These are phyloP conservation scores for Anastrepha obliqua DNA, from an alignment of 1,140 invertebrate species.

Conservation along the genomic window DNA sequence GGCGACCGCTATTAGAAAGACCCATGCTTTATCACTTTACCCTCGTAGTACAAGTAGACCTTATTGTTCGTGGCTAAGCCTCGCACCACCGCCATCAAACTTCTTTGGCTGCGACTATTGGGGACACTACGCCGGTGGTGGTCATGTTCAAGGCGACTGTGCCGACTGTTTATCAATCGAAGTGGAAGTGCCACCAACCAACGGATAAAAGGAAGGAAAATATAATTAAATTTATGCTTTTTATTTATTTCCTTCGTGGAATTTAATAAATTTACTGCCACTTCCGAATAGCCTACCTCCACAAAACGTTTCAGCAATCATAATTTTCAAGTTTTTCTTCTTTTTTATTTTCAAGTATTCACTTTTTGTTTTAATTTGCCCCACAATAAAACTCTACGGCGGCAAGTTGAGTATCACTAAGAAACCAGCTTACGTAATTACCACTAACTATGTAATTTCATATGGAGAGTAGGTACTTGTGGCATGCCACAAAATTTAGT, in stretches of 20 bases:
- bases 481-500: slow-evolving; percentile 17
- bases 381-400: slow-evolving; percentile 1
- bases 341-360: too few relatives aligned
- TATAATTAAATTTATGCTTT: neutral
- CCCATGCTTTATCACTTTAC: too few relatives aligned
- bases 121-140: slow-evolving; percentile 33
- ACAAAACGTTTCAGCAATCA: neutral
- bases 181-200: neutral
- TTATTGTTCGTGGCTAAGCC: neutral
- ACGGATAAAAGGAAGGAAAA: neutral
- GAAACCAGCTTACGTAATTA: slow-evolving; percentile 9
- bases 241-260: neutral
- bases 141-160: slow-evolving; percentile 11
- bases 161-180: neutral
- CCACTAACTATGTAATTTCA: neutral
- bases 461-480: neutral
- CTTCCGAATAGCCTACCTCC: neutral
- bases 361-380: neutral
- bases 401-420: neutral
- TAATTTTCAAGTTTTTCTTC: neutral
- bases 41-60: too few relatives aligned
- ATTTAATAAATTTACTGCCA: slow-evolving; percentile 13
- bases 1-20: too few relatives aligned
- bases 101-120: neutral
- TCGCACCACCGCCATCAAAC: neutral